Base-by-base conservation (phyloP, 2,797 vertebrate genomes). In the Echeneis naucrates region DNA sequence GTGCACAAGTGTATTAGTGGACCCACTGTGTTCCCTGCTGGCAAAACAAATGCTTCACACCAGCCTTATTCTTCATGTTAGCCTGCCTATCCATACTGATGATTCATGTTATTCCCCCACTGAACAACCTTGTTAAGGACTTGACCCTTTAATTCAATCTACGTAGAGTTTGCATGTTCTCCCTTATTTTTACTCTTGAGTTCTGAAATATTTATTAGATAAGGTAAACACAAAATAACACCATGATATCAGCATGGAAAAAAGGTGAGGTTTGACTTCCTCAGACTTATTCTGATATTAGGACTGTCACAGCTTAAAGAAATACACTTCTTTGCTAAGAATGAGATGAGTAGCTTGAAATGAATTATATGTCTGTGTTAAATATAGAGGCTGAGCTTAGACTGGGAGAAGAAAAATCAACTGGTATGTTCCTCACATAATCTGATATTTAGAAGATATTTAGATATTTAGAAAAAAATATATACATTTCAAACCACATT, bases 11-110 rank as follows among this genome's bases (percentile, higher is more conserved):
- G 62, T 21, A 77, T 74, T 35, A 76, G 50, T 85, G 27, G 61
- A 47, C 2, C 59, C 26, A 68, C 55, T 72, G 57, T 52, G 60
- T 74, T 54, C 78, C 78, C 81, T 81, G 14, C 56, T 77, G 83
- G 78, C 72, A 61, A 76, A 58, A 77, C 35, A 81, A 63, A 23
- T 45, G 50, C 60, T 72, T 50, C 57, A 44, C 59, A 80, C 44
- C 8, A 3, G 30, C 30, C 30, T 30, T 6, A 30, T 30, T 30
- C 30, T 30, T 30, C 30, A 30, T 30, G 3, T 30, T 6, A 30
- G 30, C 6, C 30, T 30, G 6, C 30, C 30, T 6, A 30, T 30
- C n/a, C 21, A 38, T 1, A 56, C 19, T 4, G 24, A 21, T 23
- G 35, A 4, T 26, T 26, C 8, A 26, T 57, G n/a, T 17, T 40